Evolutionary conservation across 2,888 invertebrate species (phyloP), one percentile per base, ranked within the genome.

Genomic region (Cenopis cana): DNA sequence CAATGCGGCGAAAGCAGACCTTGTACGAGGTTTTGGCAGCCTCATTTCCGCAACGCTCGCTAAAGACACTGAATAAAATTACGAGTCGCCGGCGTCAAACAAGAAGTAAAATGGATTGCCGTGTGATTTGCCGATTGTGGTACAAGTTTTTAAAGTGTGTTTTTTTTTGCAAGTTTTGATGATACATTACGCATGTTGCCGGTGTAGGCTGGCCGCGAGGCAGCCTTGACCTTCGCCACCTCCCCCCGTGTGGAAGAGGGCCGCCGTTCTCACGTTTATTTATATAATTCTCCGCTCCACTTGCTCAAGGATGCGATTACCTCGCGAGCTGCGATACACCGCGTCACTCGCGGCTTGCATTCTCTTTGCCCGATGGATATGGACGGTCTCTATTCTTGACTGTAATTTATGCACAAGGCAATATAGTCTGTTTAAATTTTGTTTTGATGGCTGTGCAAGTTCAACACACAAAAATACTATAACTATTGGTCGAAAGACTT

Each of bases 261-360:
- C 64, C 56, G 66, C 66, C 57, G 64, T 64, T 69, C 69, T 41
- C 69, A 69, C 69, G 64, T 69, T 69, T 69, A 69, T 64, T 54
- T 69, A 59, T 69, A 69, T 65, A 57, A 41, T 57, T 24, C 69
- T 65, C 56, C 64, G 69, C 64, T 69, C 64, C 69, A 69, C 57
- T 69, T 69, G 69, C 64, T 65, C 69, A 69, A 52, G 69, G 69
- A 64, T 64, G 64, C 50, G 56, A 69, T 57, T 29, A 57, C 64
- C 69, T 59, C 41, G 56, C 60, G 20, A 41, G 54, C 33, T 57
- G 57, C 57, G 57, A 59, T 69, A 57, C 36, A 56, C 29, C 50
- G 62, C 29, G 29, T 41, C 41, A 57, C 18, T 41, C 36, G 56
- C 33, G 41, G 12, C 18, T 20, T 17, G 38, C 59, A 24, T 36